phyloP scores from a whole-genome alignment of 2,797 vertebrate genomes.

The Acestrorhynchus altus region DNA sequence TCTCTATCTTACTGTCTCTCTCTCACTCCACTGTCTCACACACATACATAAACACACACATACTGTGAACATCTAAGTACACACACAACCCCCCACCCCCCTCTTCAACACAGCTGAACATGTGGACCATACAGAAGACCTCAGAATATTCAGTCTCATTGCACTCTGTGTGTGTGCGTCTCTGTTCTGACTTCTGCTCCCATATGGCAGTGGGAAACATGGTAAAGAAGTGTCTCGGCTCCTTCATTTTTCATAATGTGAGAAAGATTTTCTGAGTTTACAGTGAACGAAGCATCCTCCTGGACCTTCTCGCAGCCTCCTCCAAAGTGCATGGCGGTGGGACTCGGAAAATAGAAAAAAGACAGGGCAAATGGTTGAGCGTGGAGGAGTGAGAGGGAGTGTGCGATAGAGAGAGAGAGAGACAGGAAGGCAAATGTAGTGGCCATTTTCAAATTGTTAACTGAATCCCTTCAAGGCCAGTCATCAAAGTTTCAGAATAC shows the following conservation, averaged over 20 bases:
- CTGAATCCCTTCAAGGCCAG: neutral
- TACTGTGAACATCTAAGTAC: slow-evolving; percentile 11
- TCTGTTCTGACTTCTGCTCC: slow-evolving; percentile 35
- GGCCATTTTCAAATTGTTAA: slow-evolving; percentile 11
- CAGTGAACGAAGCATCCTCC: slow-evolving; percentile 36
- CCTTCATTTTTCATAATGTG: slow-evolving; percentile 57
- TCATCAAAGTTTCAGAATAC: slow-evolving; percentile 31
- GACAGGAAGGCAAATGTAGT: neutral
- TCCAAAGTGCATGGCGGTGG: slow-evolving; percentile 19
- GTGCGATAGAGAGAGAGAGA: neutral
- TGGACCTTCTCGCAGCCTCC: slow-evolving; percentile 22
- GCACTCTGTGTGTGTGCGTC: slow-evolving; percentile 21
- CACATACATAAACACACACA: slow-evolving; percentile 31
- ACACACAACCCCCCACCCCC: neutral
- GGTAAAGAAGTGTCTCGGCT: slow-evolving; percentile 37
- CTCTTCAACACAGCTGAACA: slow-evolving; percentile 30
- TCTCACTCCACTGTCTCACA: neutral
- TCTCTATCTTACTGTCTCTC: slow-evolving; percentile 16
- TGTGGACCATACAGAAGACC: slow-evolving; percentile 46
- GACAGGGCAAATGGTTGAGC: slow-evolving; percentile 28
- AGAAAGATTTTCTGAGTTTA: slow-evolving; percentile 44
- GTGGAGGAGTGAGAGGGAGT: neutral
- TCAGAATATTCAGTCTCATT: slow-evolving; percentile 38
- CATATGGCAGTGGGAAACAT: slow-evolving; percentile 44
- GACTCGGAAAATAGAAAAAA: slow-evolving; percentile 12